These are phyloP conservation scores for Ceratina calcarata DNA, from an alignment of 1,140 invertebrate genomes.

Conservation along the genomic window DNA sequence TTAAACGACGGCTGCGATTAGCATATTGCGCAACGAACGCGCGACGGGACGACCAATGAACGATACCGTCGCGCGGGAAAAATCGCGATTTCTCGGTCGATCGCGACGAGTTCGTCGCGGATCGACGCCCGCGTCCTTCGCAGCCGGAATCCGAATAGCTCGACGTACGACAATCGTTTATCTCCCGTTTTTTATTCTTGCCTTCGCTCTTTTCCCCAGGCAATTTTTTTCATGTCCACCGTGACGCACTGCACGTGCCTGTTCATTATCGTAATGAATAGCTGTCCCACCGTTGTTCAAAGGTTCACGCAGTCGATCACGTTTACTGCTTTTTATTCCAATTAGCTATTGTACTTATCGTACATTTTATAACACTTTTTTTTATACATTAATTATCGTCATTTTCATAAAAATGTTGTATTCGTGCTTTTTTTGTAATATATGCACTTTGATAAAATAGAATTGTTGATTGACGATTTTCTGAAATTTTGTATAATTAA, in stretches of 20 bases:
- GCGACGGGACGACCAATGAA: conserved; percentile 14
- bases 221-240: neutral
- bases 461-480: no score
- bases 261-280: conserved; percentile 14
- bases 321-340: no score
- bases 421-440: no score
- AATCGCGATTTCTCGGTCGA: conserved; percentile 48
- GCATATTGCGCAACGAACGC: conserved; percentile 34
- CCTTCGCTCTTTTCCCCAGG: neutral
- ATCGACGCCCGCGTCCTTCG: conserved; percentile 74
- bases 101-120: conserved; percentile 69
- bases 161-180: conserved; percentile 62
- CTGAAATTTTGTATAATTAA: no score
- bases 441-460: no score
- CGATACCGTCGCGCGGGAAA: conserved; percentile 28
- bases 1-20: conserved; percentile 25
- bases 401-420: no score
- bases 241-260: neutral
- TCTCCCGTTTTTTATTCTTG: neutral
- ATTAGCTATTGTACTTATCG: no score
- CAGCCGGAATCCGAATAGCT: conserved; percentile 71
- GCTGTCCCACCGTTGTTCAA: neutral
- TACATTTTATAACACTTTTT: no score
- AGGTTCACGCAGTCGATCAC: no score
- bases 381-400: no score